These are phyloP conservation scores for Tetragnatha versicolor DNA, from an alignment of 1,140 invertebrate species.

Conservation along the genomic window DNA sequence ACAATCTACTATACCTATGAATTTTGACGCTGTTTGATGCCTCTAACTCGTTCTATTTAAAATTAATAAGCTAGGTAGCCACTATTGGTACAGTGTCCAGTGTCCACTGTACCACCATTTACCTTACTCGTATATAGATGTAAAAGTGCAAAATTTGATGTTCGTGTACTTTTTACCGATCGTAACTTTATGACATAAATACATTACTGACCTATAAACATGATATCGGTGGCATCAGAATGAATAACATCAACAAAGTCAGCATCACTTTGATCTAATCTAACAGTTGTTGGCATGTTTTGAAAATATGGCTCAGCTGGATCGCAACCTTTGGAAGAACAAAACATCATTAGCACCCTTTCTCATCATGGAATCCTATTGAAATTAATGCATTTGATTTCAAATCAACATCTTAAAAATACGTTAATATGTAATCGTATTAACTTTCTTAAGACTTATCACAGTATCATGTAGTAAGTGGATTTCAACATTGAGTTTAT, in stretches of 20 bases:
- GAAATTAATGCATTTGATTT: not conserved
- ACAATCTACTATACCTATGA: no score
- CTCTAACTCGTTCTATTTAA: no score
- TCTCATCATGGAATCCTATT: not conserved
- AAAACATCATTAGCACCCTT: not conserved
- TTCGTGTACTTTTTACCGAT: no score
- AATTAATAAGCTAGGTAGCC: no score
- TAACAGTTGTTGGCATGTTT: conserved; percentile 78
- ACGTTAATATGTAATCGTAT: not conserved
- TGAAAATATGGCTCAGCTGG: conserved; percentile 88
- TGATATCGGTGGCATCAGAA: conserved; percentile 73
- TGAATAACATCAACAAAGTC: conserved; percentile 86
- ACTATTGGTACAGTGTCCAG: no score
- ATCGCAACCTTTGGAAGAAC: conserved; percentile 73
- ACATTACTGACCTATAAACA: conserved; percentile 16
- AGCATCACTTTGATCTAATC: conserved; percentile 82
- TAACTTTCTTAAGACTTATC: not conserved
- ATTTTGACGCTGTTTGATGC: no score
- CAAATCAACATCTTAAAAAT: not conserved
- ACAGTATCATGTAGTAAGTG: not conserved
- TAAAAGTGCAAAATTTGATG: no score
- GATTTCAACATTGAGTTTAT: no score
- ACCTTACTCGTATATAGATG: no score
- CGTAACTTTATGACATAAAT: no score
- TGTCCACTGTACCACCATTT: no score